phyloP scores from a whole-genome alignment of 2,113 vertebrate species.

The Carassius carassius region DNA sequence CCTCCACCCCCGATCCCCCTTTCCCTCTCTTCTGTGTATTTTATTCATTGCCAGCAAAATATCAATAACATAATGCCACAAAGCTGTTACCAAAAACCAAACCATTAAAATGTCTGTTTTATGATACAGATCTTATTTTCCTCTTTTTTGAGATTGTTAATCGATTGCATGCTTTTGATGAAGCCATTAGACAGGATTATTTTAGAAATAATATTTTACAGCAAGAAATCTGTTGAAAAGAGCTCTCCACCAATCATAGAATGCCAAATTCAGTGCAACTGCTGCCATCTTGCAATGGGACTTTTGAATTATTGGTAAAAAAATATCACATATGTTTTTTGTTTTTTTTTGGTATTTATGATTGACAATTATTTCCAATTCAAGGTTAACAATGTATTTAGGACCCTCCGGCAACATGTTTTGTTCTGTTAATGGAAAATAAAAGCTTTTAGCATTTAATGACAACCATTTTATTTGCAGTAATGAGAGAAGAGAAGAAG shows the following conservation, averaged over 20 bases:
- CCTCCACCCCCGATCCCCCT: background rate
- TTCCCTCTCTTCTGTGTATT: slow-evolving; percentile 41
- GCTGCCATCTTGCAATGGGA: background rate
- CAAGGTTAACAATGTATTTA: background rate
- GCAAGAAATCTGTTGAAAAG: background rate
- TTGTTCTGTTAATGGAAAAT: slow-evolving; percentile 7
- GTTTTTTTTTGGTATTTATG: background rate
- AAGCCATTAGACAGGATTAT: background rate
- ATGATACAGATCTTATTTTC: slow-evolving; percentile 43
- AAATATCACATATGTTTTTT: no score
- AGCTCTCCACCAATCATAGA: background rate
- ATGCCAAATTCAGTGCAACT: background rate
- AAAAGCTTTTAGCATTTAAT: slow-evolving; percentile 26
- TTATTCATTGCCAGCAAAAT: slow-evolving; percentile 68
- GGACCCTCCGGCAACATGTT: background rate
- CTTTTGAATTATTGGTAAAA: no score
- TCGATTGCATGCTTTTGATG: background rate
- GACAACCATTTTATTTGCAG: slow-evolving; percentile 22
- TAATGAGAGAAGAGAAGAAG: slow-evolving; percentile 21
- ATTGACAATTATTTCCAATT: background rate
- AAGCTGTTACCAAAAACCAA: slow-evolving; percentile 48
- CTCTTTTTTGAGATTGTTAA: background rate
- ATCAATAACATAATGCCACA: slow-evolving; percentile 68
- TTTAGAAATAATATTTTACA: background rate
- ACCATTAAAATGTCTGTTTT: slow-evolving; percentile 48